Conservation (phyloP, 2,797 vertebrate genomes). For the Lateolabrax maculatus region DNA sequence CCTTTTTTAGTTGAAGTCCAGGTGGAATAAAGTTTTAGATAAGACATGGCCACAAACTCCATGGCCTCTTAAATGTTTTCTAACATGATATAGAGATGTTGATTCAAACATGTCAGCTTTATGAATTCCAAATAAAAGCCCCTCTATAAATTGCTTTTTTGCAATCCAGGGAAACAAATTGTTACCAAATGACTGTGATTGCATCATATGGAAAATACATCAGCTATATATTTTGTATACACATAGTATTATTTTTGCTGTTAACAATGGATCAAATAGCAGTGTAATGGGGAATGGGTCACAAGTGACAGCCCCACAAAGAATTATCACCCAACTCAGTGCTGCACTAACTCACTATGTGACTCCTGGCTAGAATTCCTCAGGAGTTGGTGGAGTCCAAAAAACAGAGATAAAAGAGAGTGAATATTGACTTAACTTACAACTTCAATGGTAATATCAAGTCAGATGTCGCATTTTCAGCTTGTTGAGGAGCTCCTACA, state of each 20-base stretch:
- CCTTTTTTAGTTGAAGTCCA: constrained; percentile 21
- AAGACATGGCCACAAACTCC: neutral
- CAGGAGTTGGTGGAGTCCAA: no score
- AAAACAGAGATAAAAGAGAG: no score
- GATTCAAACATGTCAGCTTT: neutral
- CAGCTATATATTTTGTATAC: no score
- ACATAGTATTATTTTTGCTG: no score
- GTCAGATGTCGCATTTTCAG: no score
- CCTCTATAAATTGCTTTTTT: neutral
- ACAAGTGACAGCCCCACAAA: no score
- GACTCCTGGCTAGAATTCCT: neutral
- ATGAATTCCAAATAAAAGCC: neutral
- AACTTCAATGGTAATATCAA: no score
- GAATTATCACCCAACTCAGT: no score
- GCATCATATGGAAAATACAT: neutral
- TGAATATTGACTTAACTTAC: no score
- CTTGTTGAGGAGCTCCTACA: no score
- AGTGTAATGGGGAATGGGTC: no score
- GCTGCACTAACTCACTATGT: neutral
- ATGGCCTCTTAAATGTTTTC: neutral
- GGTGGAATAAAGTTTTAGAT: neutral
- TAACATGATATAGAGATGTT: neutral
- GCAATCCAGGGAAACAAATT: neutral
- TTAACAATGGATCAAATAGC: no score
- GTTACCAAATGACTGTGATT: neutral